Conservation (phyloP, 2,888 invertebrate genomes). For the Plebejus argus region DNA sequence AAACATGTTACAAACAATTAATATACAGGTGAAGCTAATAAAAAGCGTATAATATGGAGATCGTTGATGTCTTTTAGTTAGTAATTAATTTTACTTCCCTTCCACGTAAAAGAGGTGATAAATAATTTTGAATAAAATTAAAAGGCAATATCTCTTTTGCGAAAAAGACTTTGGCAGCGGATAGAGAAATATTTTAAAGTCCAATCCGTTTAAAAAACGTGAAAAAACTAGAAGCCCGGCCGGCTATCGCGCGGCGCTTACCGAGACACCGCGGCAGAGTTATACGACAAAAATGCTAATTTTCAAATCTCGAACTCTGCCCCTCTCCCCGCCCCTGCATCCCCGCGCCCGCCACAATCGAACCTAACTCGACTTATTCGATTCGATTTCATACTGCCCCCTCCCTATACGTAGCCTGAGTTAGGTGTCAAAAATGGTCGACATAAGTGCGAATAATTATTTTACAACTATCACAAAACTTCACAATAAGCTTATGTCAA, state of each 20-base stretch:
- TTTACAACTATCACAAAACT: neutral
- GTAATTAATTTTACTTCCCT: neutral
- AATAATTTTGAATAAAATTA: slow-evolving; percentile 40
- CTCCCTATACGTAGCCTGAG: slow-evolving; percentile 37
- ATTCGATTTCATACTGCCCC: slow-evolving; percentile 56
- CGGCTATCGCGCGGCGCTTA: slow-evolving; percentile 72
- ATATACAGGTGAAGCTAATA: too few species aligned
- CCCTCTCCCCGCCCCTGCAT: neutral
- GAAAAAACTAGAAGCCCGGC: slow-evolving; percentile 60
- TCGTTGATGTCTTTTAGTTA: neutral
- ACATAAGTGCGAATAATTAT: neutral
- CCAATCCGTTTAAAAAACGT: slow-evolving; percentile 66
- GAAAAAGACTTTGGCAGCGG: slow-evolving; percentile 52
- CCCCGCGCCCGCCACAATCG: slow-evolving; percentile 62
- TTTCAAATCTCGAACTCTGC: slow-evolving; percentile 73
- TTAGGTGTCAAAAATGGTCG: slow-evolving; percentile 28
- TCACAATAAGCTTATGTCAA: neutral
- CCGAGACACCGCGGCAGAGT: slow-evolving; percentile 76
- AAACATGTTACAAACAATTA: too few species aligned
- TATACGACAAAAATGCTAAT: slow-evolving; percentile 81
- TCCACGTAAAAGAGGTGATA: neutral
- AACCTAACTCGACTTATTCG: slow-evolving; percentile 60
- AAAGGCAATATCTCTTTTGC: slow-evolving; percentile 43
- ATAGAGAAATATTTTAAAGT: slow-evolving; percentile 69
- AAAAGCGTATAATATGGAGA: too few species aligned